These are phyloP conservation scores for Stichopus chloronotus DNA, from an alignment of 35 echinoderm and acorn worm species.

Conservation along the genomic window DNA sequence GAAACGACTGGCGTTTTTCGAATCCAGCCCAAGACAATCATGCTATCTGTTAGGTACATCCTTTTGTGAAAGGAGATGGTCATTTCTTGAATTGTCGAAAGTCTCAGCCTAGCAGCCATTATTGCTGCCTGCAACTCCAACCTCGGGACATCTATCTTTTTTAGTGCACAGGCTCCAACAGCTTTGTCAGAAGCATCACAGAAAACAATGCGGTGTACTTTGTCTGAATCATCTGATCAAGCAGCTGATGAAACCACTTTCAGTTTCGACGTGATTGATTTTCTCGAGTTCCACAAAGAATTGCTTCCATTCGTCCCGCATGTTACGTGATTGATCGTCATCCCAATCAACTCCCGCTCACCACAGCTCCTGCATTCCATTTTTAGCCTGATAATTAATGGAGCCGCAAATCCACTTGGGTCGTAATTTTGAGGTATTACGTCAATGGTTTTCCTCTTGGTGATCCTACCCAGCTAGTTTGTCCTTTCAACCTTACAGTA, in stretches of 20 bases:
- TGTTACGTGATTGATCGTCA: not conserved
- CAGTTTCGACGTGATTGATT: slow-evolving; percentile 18
- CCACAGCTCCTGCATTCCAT: slow-evolving; percentile 55
- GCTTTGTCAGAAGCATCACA: slow-evolving; percentile 64
- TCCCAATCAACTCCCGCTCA: slow-evolving; percentile 12
- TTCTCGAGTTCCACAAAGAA: slow-evolving; percentile 20
- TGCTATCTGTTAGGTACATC: slow-evolving; percentile 56
- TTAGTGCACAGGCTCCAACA: slow-evolving; percentile 53
- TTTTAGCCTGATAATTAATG: not conserved
- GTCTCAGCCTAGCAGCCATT: slow-evolving; percentile 18
- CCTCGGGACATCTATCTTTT: slow-evolving; percentile 57
- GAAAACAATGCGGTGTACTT: not conserved
- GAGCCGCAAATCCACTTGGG: slow-evolving; percentile 37
- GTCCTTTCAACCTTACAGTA: slow-evolving; percentile 1
- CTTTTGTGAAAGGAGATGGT: not conserved
- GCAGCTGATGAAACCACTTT: too few species aligned
- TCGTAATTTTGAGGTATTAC: slow-evolving; percentile 42
- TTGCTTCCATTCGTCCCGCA: slow-evolving; percentile 19
- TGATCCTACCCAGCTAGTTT: not conserved
- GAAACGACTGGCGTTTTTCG: not conserved
- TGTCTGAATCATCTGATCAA: slow-evolving; percentile 31
- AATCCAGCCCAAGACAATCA: slow-evolving; percentile 52
- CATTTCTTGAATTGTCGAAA: slow-evolving; percentile 14
- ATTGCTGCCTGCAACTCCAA: slow-evolving; percentile 64
- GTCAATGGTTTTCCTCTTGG: slow-evolving; percentile 23